These are phyloP conservation scores for Auanema freiburgensis DNA, from an alignment of 2,888 invertebrate species.

Conservation along the genomic window DNA sequence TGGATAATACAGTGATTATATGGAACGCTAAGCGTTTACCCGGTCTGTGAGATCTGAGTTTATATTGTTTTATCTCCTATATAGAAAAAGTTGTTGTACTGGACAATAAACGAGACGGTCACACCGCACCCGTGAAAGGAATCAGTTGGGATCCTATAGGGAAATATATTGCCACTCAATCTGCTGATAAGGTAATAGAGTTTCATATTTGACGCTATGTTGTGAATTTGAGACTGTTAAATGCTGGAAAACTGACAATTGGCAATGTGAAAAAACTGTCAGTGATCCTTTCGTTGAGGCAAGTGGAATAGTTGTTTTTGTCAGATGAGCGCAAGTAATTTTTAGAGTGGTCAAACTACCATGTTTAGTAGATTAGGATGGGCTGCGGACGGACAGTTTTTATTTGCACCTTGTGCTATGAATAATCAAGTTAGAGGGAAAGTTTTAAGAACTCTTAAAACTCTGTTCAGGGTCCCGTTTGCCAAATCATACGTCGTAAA, in stretches of 20 bases:
- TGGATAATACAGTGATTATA: slow-evolving; percentile 94
- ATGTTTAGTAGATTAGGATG: slow-evolving; percentile 69
- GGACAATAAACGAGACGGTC: slow-evolving; percentile 72
- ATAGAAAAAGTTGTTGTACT: slow-evolving; percentile 74
- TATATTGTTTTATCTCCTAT: slow-evolving; percentile 7
- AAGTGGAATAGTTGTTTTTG: slow-evolving; percentile 16
- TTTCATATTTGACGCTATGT: slow-evolving; percentile 69
- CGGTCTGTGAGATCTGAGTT: slow-evolving; percentile 61
- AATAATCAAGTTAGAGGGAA: slow-evolving; percentile 80
- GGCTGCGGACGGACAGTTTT: slow-evolving; percentile 95
- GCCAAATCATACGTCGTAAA: slow-evolving; percentile 86
- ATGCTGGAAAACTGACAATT: slow-evolving; percentile 93
- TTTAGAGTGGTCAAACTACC: slow-evolving; percentile 46
- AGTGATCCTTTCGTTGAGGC: slow-evolving; percentile 87
- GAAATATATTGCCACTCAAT: slow-evolving; percentile 90
- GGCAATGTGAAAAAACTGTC: slow-evolving; percentile 84
- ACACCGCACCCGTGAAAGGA: slow-evolving; percentile 75
- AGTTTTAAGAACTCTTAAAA: slow-evolving; percentile 1
- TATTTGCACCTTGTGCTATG: slow-evolving; percentile 97
- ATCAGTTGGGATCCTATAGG: slow-evolving; percentile 98
- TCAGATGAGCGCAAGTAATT: slow-evolving; percentile 1
- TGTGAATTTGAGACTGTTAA: slow-evolving; percentile 76
- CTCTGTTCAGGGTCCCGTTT: slow-evolving; percentile 74
- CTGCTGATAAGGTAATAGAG: slow-evolving; percentile 37
- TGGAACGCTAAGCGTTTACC: slow-evolving; percentile 92